Percentiles rank a stretch among this genome's conserved stretches.
Evolutionary conservation across 2,113 vertebrate species (phyloP).

Genomic region (Corydoras sp.): DNA sequence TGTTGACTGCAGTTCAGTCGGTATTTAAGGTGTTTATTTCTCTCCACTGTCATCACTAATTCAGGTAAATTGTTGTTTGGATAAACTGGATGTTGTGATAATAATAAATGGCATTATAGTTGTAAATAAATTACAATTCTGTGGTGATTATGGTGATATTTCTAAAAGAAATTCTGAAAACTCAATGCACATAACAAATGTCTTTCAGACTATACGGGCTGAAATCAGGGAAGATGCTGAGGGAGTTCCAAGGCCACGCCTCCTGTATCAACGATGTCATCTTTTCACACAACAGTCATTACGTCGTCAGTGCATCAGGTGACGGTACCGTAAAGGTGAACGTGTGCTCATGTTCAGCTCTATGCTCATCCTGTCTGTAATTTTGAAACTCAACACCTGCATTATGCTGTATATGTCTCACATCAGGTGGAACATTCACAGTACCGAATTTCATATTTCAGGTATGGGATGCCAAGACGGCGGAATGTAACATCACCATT

Average conservation of each 20-base stretch:
- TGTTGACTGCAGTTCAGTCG: no score
- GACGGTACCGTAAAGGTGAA: slow-evolving; percentile 93
- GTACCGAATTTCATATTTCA: slow-evolving; percentile 43
- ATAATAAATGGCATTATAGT: no score
- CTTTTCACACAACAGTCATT: slow-evolving; percentile 91
- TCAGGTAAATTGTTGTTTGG: no score
- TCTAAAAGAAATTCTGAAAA: no score
- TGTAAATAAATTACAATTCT: no score
- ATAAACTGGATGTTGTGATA: no score
- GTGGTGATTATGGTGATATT: no score
- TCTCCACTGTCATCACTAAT: no score
- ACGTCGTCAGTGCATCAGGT: slow-evolving; percentile 89
- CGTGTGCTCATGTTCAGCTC: no score
- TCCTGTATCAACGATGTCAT: slow-evolving; percentile 92
- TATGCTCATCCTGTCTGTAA: no score
- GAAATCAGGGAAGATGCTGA: slow-evolving; percentile 92
- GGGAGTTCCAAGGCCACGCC: slow-evolving; percentile 91
- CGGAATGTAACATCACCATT: slow-evolving; percentile 90
- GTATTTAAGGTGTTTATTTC: no score
- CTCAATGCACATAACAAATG: slow-evolving; percentile 1
- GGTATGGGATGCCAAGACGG: slow-evolving; percentile 96
- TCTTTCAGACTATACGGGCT: slow-evolving; percentile 84
- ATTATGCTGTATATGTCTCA: background rate
- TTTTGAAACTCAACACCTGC: no score
- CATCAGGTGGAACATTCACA: background rate